phyloP scores from a whole-genome alignment of 2,797 vertebrate species.

The Lepus townsendii region DNA sequence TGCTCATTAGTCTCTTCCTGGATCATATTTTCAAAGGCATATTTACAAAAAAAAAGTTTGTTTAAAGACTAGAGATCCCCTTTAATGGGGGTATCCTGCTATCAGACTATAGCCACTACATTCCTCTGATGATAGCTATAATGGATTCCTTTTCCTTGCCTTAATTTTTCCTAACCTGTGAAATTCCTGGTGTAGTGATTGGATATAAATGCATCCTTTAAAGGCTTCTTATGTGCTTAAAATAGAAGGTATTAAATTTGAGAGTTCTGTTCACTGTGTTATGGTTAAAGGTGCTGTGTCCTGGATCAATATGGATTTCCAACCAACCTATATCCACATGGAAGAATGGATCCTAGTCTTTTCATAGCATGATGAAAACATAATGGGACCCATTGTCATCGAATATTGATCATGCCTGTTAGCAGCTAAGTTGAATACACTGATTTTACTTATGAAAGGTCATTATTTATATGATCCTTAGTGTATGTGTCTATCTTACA shows the following conservation, averaged over 20 bases:
- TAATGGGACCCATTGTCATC: background rate
- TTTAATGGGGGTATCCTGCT: slow-evolving; percentile 47
- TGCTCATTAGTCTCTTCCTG: slow-evolving; percentile 79
- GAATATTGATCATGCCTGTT: background rate
- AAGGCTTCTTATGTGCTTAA: background rate
- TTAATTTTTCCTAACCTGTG: background rate
- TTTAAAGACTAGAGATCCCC: slow-evolving; percentile 57
- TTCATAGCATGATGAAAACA: background rate
- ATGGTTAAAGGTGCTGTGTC: background rate
- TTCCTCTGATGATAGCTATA: background rate
- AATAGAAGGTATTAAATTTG: background rate
- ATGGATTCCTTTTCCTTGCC: slow-evolving; percentile 10
- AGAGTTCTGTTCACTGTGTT: background rate
- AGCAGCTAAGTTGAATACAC: background rate
- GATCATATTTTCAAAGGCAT: slow-evolving; percentile 28
- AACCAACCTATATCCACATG: background rate
- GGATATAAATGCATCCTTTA: background rate
- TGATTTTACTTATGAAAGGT: slow-evolving; percentile 42
- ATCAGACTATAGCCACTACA: background rate
- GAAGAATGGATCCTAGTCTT: background rate
- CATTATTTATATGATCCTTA: background rate
- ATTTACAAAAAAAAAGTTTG: slow-evolving; percentile 71
- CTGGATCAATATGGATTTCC: background rate
- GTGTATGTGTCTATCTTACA: background rate
- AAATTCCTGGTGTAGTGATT: background rate